Conservation (phyloP, 2,888 invertebrate species). For the Caenorhabditis drosophilae region DNA sequence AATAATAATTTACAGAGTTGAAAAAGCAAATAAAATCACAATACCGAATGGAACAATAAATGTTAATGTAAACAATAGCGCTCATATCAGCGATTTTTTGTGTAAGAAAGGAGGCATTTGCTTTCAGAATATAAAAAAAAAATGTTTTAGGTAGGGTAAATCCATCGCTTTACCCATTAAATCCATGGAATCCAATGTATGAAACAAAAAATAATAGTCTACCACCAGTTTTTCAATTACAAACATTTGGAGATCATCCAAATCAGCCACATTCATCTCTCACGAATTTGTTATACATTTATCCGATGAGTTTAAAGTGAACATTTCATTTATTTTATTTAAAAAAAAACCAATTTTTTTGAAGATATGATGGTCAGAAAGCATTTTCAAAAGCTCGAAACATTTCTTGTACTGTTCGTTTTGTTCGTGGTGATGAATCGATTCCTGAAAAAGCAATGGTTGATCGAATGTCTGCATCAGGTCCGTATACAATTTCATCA, state of each 20-base stretch:
- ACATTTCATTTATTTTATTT: neutral
- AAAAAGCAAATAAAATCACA: conserved; percentile 40
- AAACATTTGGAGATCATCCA: conserved; percentile 76
- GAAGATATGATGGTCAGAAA: conserved; percentile 62
- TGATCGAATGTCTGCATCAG: conserved; percentile 52
- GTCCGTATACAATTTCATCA: conserved; percentile 52
- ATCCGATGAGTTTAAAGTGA: conserved; percentile 76
- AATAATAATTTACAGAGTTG: conserved; percentile 27
- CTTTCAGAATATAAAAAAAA: neutral
- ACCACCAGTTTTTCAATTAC: conserved; percentile 80
- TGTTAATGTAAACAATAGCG: conserved; percentile 34
- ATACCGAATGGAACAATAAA: conserved; percentile 45
- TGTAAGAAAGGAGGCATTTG: conserved; percentile 21
- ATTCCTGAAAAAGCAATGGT: conserved; percentile 47
- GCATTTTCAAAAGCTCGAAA: conserved; percentile 80
- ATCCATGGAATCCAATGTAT: conserved; percentile 51
- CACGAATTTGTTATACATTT: conserved; percentile 88
- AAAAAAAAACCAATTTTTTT: conserved; percentile 6
- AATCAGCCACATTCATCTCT: conserved; percentile 82
- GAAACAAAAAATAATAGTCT: conserved; percentile 9
- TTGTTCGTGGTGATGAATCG: conserved; percentile 76
- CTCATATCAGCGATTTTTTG: conserved; percentile 32
- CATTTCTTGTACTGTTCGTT: conserved; percentile 86
- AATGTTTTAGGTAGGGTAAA: conserved; percentile 80
- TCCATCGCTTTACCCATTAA: conserved; percentile 80